phyloP scores from a whole-genome alignment of 2,888 invertebrate species.

The Polylopha cassiicola region DNA sequence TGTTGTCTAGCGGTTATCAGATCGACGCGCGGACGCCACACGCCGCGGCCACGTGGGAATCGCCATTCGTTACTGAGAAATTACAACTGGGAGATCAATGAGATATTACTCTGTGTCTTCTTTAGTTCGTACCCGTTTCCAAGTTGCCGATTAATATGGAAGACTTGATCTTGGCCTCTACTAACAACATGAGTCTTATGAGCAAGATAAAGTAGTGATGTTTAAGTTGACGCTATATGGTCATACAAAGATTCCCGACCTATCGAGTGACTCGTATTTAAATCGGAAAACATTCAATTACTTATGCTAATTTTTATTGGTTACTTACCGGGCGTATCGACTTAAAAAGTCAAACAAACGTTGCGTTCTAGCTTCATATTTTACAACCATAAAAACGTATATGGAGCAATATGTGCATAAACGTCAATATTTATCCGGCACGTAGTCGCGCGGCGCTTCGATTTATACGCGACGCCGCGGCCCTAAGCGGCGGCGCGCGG shows the following conservation, averaged over 20 bases:
- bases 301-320: slow-evolving; percentile 71
- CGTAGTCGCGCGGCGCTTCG: slow-evolving; percentile 42
- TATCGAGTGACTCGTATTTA: slow-evolving; percentile 62
- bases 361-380: slow-evolving; percentile 67
- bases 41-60: slow-evolving; percentile 61
- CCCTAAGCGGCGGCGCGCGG: slow-evolving; percentile 49
- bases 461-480: slow-evolving; percentile 60
- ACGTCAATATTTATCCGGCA: slow-evolving; percentile 67
- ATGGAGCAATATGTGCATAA: slow-evolving; percentile 77
- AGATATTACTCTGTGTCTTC: slow-evolving; percentile 5
- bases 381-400: slow-evolving; percentile 73
- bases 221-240: slow-evolving; percentile 12
- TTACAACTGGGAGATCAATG: slow-evolving; percentile 10
- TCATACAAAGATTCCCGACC: slow-evolving; percentile 29
- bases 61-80: slow-evolving; percentile 21
- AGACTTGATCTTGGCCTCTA: no score
- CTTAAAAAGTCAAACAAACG: slow-evolving; percentile 57
- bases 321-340: slow-evolving; percentile 59
- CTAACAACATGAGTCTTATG: no score
- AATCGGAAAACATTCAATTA: slow-evolving; percentile 65
- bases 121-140: not conserved
- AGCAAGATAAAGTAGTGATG: no score
- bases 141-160: no score
- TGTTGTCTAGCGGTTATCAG: slow-evolving; percentile 69
- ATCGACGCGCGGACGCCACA: slow-evolving; percentile 60